Conservation (phyloP, 2,888 invertebrate genomes). For the Drosophila paracracens region DNA sequence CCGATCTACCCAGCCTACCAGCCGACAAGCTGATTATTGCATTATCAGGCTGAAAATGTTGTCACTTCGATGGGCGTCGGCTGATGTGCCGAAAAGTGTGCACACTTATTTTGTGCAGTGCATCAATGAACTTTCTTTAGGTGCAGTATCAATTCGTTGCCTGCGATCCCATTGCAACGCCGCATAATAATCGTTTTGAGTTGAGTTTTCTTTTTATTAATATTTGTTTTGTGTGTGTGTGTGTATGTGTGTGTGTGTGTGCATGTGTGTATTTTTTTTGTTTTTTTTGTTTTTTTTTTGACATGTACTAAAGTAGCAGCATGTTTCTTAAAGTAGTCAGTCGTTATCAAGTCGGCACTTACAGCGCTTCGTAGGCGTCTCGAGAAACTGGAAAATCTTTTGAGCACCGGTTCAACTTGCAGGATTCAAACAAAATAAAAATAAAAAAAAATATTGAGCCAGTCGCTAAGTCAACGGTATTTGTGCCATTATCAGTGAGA, state of each 20-base stretch:
- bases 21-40: background rate
- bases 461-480: conserved; percentile 15
- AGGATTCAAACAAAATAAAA: conserved; percentile 27
- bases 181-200: conserved; percentile 5
- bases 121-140: conserved; percentile 36
- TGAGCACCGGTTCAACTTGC: conserved; percentile 10
- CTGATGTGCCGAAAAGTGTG: conserved; percentile 29
- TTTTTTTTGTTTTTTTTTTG: conserved; percentile 14
- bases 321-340: conserved; percentile 60
- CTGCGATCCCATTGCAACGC: conserved; percentile 18
- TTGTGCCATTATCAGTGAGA: conserved; percentile 30
- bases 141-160: conserved; percentile 45
- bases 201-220: conserved; percentile 31
- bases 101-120: conserved; percentile 56
- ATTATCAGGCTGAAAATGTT: conserved; percentile 5
- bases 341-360: conserved; percentile 76
- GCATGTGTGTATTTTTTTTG: background rate
- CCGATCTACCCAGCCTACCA: background rate
- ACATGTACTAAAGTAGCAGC: conserved; percentile 44
- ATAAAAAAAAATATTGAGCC: background rate
- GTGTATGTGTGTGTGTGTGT: background rate
- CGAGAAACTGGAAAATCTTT: conserved; percentile 12
- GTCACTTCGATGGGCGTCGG: background rate
- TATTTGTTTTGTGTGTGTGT: conserved; percentile 3
- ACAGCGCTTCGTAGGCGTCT: conserved; percentile 52